Evolutionary conservation across 2,797 vertebrate species (phyloP), one percentile per base, ranked within the genome.

Genomic region (Rousettus madagascariensis): DNA sequence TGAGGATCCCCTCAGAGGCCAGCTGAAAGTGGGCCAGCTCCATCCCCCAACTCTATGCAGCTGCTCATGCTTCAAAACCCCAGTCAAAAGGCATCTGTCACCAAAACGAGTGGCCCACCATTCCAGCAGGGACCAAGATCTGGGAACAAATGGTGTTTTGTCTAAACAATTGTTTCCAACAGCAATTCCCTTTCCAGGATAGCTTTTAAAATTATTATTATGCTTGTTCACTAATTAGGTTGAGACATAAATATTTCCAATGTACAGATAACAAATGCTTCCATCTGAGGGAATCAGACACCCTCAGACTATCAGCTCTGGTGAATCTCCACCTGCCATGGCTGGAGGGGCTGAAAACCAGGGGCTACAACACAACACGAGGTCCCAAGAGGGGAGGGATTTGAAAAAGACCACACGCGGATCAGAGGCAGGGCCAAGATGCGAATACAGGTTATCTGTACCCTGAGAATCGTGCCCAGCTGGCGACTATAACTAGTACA

Each of bases 71-170:
- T 93, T 96, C 93, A 98, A 97, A 97, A 94, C 74, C 90, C 80
- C 5, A 97, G 95, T 79, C 97, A 96, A 96, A 96, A 95, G 83
- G 51, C 96, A 97, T 98, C 97, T 97, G 66, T 97, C 96, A 98
- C 95, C 90, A 66, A 96, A 66, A 94, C 86, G 98, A 97, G 63
- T 95, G 93, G 92, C 85, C 94, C 49, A 26, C 92, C 95, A 95
- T 93, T 97, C 95, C 97, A 97, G 87, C 22, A 2, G 94, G 95
- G 90, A 98, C 91, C 79, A 94, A 94, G 33, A 93, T 74, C 87
- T 95, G 46, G 91, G 98, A 98, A 97, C 95, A 97, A 88, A 98
- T 94, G 96, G 95, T 97, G 97, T 96, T 98, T 97, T 97, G 91
- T 92, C 94, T 82, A 91, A 97, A 96, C 72, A 94, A 96, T 98